phyloP scores from a whole-genome alignment of 2,888 invertebrate species.

The Tipula vernalis region DNA sequence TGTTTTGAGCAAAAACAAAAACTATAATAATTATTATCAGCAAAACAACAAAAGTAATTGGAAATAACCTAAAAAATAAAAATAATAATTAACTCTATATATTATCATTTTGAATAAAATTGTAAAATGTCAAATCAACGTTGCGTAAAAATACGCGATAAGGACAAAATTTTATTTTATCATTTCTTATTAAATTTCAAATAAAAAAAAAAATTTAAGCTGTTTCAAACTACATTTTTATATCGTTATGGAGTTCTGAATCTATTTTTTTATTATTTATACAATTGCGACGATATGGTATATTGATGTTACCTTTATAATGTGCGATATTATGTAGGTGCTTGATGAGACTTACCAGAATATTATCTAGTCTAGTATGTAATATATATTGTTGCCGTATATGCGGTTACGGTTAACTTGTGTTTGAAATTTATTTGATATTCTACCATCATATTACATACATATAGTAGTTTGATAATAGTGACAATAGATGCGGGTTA shows the following conservation, averaged over 20 bases:
- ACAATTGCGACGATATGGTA: not conserved
- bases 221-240: not conserved
- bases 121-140: slow-evolving; percentile 12
- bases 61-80: not conserved
- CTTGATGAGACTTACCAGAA: not conserved
- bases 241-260: not conserved
- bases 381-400: not conserved
- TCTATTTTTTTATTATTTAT: not conserved
- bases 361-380: not conserved
- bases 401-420: not conserved
- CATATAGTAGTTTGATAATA: not conserved
- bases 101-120: not conserved
- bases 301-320: not conserved
- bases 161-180: not conserved
- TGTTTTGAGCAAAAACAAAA: not conserved
- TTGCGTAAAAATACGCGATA: slow-evolving; percentile 12
- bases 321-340: not conserved
- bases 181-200: not conserved
- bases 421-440: not conserved
- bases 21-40: not conserved
- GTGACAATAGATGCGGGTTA: not conserved
- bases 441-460: not conserved
- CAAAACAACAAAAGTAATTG: not conserved
- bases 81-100: not conserved
- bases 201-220: not conserved